These are phyloP conservation scores for Synergus umbraculus DNA, from an alignment of 2,888 invertebrate species.

Conservation along the genomic window DNA sequence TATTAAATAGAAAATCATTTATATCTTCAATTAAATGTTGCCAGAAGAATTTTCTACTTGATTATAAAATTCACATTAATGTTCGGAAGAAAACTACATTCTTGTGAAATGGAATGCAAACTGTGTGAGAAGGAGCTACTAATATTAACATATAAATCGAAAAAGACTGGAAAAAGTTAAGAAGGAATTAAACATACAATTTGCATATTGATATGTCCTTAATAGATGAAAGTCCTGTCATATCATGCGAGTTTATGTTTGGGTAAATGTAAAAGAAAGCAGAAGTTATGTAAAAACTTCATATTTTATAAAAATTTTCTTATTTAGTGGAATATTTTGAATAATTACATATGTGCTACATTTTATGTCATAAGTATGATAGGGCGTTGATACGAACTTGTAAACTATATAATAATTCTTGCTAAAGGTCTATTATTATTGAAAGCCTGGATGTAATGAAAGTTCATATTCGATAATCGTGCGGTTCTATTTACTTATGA, in stretches of 20 bases:
- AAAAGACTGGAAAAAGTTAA: background rate
- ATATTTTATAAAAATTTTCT: background rate
- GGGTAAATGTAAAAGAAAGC: background rate
- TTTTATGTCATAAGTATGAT: background rate
- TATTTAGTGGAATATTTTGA: background rate
- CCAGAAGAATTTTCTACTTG: background rate
- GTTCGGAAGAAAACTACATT: background rate
- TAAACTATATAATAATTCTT: background rate
- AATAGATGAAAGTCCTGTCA: no score
- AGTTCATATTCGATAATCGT: background rate
- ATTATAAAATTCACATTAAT: background rate
- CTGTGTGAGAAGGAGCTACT: background rate
- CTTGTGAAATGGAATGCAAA: background rate
- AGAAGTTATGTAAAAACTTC: background rate
- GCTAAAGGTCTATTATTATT: background rate
- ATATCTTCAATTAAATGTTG: background rate
- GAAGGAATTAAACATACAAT: background rate
- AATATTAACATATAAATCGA: conserved; percentile 26
- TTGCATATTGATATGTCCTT: no score
- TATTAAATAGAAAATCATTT: background rate
- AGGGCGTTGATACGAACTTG: background rate
- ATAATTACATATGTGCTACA: background rate
- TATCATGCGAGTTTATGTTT: background rate
- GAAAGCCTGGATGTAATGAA: background rate
- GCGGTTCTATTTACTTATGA: conserved; percentile 4